Conservation (phyloP, 2,888 invertebrate species). For the Mesorhabditis spiculigera region DNA sequence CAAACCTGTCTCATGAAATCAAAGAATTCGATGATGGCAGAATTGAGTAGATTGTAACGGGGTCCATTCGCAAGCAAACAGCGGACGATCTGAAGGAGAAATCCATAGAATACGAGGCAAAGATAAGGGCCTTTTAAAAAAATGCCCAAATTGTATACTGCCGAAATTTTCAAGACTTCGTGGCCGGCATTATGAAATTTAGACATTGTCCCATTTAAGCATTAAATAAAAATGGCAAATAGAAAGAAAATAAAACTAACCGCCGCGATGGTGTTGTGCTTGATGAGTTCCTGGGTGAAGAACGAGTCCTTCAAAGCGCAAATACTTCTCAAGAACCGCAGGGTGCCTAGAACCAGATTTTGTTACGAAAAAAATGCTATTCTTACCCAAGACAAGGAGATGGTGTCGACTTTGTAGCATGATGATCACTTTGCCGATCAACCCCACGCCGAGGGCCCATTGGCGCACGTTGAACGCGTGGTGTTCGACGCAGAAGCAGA, state of each 20-base stretch:
- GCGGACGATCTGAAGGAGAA: constrained; percentile 76
- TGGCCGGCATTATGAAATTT: too few species aligned
- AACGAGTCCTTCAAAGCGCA: constrained; percentile 96
- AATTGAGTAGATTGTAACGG: constrained; percentile 95
- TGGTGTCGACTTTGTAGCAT: constrained; percentile 48
- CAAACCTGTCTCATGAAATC: constrained; percentile 75
- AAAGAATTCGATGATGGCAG: constrained; percentile 96
- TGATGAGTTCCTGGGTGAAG: constrained; percentile 59
- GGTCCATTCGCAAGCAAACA: constrained; percentile 93
- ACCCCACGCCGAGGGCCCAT: constrained; percentile 92
- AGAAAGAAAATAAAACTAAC: too few species aligned
- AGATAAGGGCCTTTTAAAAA: too few species aligned
- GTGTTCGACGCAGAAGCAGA: constrained; percentile 98
- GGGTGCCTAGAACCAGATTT: constrained; percentile 69
- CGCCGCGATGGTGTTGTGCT: constrained; percentile 61
- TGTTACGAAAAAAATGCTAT: neutral
- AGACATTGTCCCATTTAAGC: too few species aligned
- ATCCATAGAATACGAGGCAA: too few species aligned
- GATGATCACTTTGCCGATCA: constrained; percentile 87
- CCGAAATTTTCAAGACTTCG: too few species aligned
- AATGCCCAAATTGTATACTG: too few species aligned
- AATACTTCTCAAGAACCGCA: constrained; percentile 93
- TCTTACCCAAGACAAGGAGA: constrained; percentile 82
- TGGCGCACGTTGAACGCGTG: constrained; percentile 80
- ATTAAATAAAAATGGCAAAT: too few species aligned